Conservation (phyloP, 1,140 invertebrate species). For the Drosophila malerkotliana region DNA sequence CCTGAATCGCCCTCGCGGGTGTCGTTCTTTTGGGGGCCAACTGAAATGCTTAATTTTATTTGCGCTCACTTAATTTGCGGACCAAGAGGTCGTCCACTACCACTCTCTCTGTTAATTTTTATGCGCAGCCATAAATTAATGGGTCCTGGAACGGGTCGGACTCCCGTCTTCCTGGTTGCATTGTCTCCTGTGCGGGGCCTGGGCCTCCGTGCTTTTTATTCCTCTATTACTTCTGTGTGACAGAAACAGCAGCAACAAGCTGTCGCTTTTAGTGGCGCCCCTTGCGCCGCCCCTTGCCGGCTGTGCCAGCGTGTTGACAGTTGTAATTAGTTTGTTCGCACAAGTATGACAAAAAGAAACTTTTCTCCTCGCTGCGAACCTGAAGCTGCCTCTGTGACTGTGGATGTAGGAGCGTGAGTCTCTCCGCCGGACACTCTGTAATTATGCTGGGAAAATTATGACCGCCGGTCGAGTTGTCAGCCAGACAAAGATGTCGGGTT, state of each 20-base stretch:
- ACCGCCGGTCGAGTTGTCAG: slow-evolving; percentile 67
- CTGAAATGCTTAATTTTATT: slow-evolving; percentile 74
- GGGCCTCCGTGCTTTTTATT: slow-evolving; percentile 47
- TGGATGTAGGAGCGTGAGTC: slow-evolving; percentile 5
- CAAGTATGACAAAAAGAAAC: slow-evolving; percentile 79
- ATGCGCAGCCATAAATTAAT: slow-evolving; percentile 57
- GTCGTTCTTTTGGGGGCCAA: slow-evolving; percentile 34
- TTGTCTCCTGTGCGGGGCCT: slow-evolving; percentile 19
- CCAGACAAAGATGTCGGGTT: slow-evolving; percentile 59
- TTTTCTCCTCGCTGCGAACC: slow-evolving; percentile 31
- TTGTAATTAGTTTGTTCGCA: slow-evolving; percentile 82
- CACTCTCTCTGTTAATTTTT: slow-evolving; percentile 32
- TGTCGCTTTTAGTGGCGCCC: slow-evolving; percentile 30
- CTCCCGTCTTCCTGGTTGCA: slow-evolving; percentile 11
- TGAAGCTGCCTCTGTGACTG: background rate
- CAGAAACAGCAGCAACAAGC: slow-evolving; percentile 55
- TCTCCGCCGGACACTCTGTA: slow-evolving; percentile 45
- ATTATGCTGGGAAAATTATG: slow-evolving; percentile 78
- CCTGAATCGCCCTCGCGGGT: slow-evolving; percentile 43
- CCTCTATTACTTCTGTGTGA: slow-evolving; percentile 52
- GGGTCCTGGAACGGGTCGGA: slow-evolving; percentile 29
- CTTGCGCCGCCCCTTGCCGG: background rate
- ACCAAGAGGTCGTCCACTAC: slow-evolving; percentile 34
- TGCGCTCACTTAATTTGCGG: slow-evolving; percentile 68
- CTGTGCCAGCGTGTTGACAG: slow-evolving; percentile 71